Base-by-base conservation (phyloP, 2,888 invertebrate genomes). In the Tanypteryx hageni region DNA sequence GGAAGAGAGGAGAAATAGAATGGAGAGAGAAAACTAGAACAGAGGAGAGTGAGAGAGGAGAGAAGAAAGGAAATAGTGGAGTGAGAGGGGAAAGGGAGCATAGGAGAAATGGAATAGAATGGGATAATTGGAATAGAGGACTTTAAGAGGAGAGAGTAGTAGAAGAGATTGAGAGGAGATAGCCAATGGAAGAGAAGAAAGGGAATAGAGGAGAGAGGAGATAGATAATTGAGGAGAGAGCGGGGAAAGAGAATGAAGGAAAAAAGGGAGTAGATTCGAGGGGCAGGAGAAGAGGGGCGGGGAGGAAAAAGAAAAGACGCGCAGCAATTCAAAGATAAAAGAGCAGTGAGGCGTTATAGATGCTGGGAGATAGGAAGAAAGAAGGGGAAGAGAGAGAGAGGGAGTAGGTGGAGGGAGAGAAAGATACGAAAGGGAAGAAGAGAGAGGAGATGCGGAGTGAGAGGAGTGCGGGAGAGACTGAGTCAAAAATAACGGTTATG, bases 401-500 rank as follows among this genome's bases (percentile, higher is more conserved):
- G 31, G 31, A 31, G 56, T 16, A 11, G 7, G 31, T 10, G 31
- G 76, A 22, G 76, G 3, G n/a, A 76, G 81, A 76, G 81, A 44
- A 44, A 44, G 44, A 44, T 1, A 44, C 1, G 44, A 64, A 44
- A 5, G 27, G 11, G 58, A n/a, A 11, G 27, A 76, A 76, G 76
- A 22, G 27, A 76, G n/a, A 10, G 64, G 7, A n/a, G n/a, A 27
- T 76, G n/a, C 22, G 76, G 76, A 22, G 27, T 76, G 22, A 76
- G 27, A 11, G 22, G 4, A 58, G 57, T 22, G 59, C 27, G 31
- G 31, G 16, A 11, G 64, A 61, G 27, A 14, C 58, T 0, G 61
- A 61, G 61, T 89, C 89, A 16, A 44, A 89, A 89, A 89, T 89
- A 89, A 89, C 89, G 89, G 89, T 89, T 89, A 89, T 89, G 64